These are phyloP conservation scores for Anas platyrhynchos DNA, from an alignment of 2,113 vertebrate species.

Conservation along the genomic window DNA sequence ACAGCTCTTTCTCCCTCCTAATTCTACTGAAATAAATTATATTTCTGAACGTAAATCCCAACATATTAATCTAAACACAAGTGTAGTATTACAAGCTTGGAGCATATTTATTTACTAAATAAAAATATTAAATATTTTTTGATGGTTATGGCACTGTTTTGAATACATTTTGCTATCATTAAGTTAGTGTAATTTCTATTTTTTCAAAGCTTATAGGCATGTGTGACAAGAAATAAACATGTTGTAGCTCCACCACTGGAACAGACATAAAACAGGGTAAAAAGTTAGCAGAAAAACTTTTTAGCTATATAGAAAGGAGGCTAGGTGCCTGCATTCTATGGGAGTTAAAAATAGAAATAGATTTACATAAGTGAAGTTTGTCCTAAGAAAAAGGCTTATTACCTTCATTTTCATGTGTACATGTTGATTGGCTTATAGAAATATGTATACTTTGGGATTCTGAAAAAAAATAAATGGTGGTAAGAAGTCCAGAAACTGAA, in stretches of 20 bases:
- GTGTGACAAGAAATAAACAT: neutral
- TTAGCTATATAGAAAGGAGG: accelerated
- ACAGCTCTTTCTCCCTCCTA: neutral
- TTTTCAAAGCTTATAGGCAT: neutral
- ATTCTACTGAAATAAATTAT: neutral
- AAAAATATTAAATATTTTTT: neutral
- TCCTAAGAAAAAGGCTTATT: neutral
- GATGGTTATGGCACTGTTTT: neutral
- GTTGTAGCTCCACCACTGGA: accelerated
- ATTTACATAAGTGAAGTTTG: neutral
- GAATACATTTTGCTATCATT: neutral
- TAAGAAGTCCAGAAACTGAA: neutral
- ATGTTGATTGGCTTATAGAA: neutral
- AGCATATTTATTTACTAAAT: neutral
- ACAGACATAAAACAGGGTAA: neutral
- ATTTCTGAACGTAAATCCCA: neutral
- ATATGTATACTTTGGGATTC: neutral
- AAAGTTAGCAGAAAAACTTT: neutral
- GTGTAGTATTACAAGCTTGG: neutral
- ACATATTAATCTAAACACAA: neutral
- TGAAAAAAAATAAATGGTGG: neutral
- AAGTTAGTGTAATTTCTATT: neutral
- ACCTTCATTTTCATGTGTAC: neutral
- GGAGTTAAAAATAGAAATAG: neutral
- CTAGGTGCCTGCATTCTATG: neutral